Conservation (phyloP, 2,113 vertebrate genomes). For the Edolisoma coerulescens region DNA sequence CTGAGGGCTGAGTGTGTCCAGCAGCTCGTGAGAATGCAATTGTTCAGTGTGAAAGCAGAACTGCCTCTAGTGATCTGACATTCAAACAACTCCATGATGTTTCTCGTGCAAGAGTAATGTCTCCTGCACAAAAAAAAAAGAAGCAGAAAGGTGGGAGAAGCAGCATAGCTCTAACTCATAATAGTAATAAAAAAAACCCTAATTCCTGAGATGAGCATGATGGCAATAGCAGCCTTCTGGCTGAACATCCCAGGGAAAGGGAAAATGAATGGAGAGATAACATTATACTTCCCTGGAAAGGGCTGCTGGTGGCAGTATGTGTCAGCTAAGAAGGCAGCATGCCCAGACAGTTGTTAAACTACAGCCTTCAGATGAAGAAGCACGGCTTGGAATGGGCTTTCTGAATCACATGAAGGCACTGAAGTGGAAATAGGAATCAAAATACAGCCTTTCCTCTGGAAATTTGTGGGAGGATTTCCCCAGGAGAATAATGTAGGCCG, state of each 20-base stretch:
- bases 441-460: neutral
- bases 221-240: neutral
- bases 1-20: neutral
- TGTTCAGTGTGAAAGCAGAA: rapidly evolving
- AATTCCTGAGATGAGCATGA: rapidly evolving
- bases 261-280: neutral
- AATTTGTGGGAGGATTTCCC: neutral
- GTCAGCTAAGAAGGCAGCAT: neutral
- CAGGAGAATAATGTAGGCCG: neutral
- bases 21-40: rapidly evolving
- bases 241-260: neutral
- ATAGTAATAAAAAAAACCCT: neutral
- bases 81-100: rapidly evolving
- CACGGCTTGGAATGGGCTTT: neutral
- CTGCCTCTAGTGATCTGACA: neutral
- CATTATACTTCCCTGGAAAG: neutral
- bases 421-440: neutral
- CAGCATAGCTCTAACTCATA: neutral
- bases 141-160: neutral
- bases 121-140: neutral
- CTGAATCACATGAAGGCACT: neutral
- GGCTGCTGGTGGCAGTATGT: neutral
- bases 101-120: neutral
- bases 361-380: neutral
- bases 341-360: neutral